Evolutionary conservation across 2,797 vertebrate species (phyloP).

Genomic region (Tokudaia muenninki): DNA sequence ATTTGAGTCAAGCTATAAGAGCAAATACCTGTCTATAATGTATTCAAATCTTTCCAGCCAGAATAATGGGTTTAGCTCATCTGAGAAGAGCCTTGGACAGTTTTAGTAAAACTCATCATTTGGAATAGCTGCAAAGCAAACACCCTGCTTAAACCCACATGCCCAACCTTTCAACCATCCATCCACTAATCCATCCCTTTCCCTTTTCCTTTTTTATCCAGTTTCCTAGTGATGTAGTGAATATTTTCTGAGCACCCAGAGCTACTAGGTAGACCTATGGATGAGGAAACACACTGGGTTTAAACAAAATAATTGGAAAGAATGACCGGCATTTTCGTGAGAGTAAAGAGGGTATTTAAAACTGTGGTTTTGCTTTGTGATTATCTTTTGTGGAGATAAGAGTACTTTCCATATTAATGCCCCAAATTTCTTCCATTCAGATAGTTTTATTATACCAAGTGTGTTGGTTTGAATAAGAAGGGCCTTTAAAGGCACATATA

Average conservation of each 20-base stretch:
- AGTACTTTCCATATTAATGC: background rate
- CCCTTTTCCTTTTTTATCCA: background rate
- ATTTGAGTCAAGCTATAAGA: background rate
- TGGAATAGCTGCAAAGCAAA: constrained; percentile 35
- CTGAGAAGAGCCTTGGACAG: background rate
- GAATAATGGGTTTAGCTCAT: background rate
- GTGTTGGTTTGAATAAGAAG: background rate
- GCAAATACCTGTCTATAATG: background rate
- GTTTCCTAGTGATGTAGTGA: background rate
- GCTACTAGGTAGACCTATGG: background rate
- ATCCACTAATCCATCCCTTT: background rate
- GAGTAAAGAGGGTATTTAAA: background rate
- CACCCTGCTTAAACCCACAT: background rate
- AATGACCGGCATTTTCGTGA: background rate
- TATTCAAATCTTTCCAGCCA: background rate
- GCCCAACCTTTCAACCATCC: background rate
- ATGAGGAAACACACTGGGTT: background rate
- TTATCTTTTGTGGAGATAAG: background rate
- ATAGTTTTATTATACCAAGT: background rate
- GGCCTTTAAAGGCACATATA: background rate
- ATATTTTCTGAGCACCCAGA: background rate
- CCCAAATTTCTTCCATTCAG: background rate
- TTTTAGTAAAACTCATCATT: background rate
- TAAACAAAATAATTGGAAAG: background rate
- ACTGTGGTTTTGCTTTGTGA: background rate